Evolutionary conservation across 2,797 vertebrate species (phyloP), one percentile per base, ranked within the genome.

Genomic region (Neomorphus geoffroyi): DNA sequence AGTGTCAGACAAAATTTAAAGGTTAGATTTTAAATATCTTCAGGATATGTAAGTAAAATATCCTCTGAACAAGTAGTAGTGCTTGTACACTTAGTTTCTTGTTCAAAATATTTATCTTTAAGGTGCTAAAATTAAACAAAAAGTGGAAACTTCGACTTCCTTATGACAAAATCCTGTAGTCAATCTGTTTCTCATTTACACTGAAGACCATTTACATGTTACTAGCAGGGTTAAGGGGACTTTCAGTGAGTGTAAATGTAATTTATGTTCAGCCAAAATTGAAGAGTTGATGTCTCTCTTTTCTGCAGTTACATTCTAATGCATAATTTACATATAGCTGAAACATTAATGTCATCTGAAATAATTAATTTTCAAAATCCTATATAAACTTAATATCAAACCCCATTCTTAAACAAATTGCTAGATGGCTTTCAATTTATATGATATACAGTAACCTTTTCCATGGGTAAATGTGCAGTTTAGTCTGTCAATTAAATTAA

Each of bases 401-500:
- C 37, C 75, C 87, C 64, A 88, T 66, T 64, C 32, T 94, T 90
- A 66, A 80, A 80, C 18, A 72, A 69, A 64, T 86, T 87, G 22
- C 39, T 90, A 67, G 46, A 45, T 93, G 73, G 80, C 62, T 92
- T 93, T 93, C 91, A 91, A 90, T 96, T 95, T 91, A 57, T 81
- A 32, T 95, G 77, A 88, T 62, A 43, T 90, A 91, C 58, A 70
- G 80, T 90, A 96, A 96, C 85, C 94, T 97, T 94, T 93, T 86
- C 67, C 79, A 83, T 62, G 81, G 56, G 41, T 56, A 83, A 94
- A 93, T 75, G 84, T 75, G 43, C 70, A 81, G 65, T 69, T 92
- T 92, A 62, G 93, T 82, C 82, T 94, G 74, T 54, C 90, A 95
- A 66, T 94, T 95, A 94, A 90, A 93, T 92, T 92, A 91, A 89